A percentile compares a stretch with the other conserved stretches of the same genome.
Evolutionary conservation across 2,113 vertebrate genomes (phyloP).

Genomic region (Motacilla tschutschensis): DNA sequence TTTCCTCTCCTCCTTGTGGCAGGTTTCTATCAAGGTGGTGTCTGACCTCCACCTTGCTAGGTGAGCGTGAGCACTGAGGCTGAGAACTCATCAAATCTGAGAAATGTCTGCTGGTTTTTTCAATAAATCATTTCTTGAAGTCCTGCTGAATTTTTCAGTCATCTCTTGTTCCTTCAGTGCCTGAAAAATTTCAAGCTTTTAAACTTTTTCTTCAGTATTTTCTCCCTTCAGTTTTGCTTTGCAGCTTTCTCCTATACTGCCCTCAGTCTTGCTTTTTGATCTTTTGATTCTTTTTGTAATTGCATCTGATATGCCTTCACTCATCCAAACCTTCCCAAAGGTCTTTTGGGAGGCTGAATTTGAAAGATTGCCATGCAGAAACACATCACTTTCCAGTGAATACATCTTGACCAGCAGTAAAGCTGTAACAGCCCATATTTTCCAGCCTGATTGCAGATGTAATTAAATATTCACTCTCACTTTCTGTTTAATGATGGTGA

Average conservation of each 20-base stretch:
- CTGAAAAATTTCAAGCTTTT: not conserved
- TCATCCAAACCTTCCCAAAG: not conserved
- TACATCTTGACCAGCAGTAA: not conserved
- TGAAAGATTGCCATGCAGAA: not conserved
- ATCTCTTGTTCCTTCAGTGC: not conserved
- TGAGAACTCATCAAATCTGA: not conserved
- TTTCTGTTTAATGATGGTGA: not conserved
- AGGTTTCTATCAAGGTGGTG: not conserved
- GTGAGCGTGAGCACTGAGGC: not conserved
- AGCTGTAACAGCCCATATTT: not conserved
- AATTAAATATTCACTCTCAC: not conserved
- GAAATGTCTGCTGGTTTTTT: not conserved
- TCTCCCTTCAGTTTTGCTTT: not conserved
- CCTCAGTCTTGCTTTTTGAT: not conserved
- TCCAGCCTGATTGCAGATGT: not conserved
- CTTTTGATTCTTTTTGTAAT: not conserved
- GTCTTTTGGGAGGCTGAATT: not conserved
- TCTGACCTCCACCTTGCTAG: not conserved
- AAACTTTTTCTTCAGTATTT: not conserved
- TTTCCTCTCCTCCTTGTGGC: not conserved
- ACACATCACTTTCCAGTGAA: not conserved
- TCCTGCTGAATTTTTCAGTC: not conserved
- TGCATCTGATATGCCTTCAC: not conserved
- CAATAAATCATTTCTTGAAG: conserved; percentile 5
- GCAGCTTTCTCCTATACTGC: not conserved